Conservation (phyloP, 1,140 invertebrate species). For the Bombus sylvicola region DNA sequence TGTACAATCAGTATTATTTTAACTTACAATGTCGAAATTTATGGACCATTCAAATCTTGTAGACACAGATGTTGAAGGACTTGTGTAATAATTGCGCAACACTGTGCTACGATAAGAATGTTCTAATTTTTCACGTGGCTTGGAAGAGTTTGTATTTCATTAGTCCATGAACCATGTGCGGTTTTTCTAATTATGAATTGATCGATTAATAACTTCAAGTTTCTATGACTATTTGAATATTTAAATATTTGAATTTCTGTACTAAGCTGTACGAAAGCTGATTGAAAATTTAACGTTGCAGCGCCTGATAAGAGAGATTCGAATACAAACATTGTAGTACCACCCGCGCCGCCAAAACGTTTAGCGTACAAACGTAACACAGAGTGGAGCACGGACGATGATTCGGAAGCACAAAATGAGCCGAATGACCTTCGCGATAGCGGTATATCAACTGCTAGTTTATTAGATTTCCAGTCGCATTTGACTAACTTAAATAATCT, state of each 20-base stretch:
- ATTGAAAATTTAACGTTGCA: conserved; percentile 67
- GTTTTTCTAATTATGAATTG: not conserved
- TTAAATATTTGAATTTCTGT: not conserved
- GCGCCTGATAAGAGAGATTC: conserved; percentile 84
- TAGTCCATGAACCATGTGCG: not conserved
- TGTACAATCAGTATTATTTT: too few relatives aligned
- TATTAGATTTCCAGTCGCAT: conserved; percentile 80
- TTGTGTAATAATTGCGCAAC: not conserved
- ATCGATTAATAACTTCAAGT: not conserved
- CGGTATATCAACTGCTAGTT: conserved; percentile 83
- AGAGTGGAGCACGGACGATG: conserved; percentile 79
- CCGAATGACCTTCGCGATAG: conserved; percentile 83
- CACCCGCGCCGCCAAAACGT: conserved; percentile 85
- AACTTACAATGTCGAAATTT: not conserved
- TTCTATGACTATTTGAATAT: not conserved
- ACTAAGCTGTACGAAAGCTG: too few relatives aligned
- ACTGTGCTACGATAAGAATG: not conserved
- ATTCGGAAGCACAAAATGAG: conserved; percentile 73
- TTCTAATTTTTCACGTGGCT: not conserved
- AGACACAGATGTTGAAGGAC: not conserved
- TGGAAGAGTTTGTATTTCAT: not conserved
- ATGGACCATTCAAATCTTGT: not conserved
- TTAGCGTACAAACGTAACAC: conserved; percentile 82
- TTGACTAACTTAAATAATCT: conserved; percentile 84
- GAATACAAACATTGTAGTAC: conserved; percentile 76